A percentile compares a stretch with the other conserved stretches of the same genome.
phyloP scores from a whole-genome alignment of 2,888 invertebrate species.

The Charanyca ferruginea region DNA sequence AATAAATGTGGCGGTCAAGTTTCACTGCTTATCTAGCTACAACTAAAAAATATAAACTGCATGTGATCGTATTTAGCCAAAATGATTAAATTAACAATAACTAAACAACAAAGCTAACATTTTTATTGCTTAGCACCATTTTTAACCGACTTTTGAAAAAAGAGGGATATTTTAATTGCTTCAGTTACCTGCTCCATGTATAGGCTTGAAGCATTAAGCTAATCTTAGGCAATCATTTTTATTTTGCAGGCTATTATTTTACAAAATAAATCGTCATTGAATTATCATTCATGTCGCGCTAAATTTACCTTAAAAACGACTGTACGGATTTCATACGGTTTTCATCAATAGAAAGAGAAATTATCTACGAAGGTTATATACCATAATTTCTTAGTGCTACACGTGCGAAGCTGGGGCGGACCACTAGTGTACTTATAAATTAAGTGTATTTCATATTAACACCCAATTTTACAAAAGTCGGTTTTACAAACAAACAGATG shows the following conservation, averaged over 20 bases:
- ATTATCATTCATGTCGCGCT: no score
- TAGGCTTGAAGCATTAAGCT: constrained; percentile 1
- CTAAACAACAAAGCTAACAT: constrained; percentile 63
- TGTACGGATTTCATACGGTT: no score
- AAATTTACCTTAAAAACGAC: no score
- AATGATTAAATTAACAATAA: constrained; percentile 63
- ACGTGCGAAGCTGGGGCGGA: no score
- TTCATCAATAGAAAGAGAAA: no score
- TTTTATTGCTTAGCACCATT: constrained; percentile 76
- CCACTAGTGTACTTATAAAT: constrained; percentile 9
- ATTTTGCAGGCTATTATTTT: constrained; percentile 6
- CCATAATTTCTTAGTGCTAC: no score
- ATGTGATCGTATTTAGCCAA: constrained; percentile 46
- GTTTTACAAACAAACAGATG: constrained; percentile 47
- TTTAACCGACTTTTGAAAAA: constrained; percentile 56
- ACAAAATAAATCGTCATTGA: constrained; percentile 26
- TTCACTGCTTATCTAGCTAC: constrained; percentile 52
- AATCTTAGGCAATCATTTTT: not conserved
- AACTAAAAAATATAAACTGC: constrained; percentile 46
- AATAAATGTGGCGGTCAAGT: constrained; percentile 47
- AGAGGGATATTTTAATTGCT: constrained; percentile 20
- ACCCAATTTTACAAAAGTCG: constrained; percentile 40
- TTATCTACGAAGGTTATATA: no score
- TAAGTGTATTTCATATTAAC: constrained; percentile 16
- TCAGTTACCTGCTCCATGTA: not conserved